These are phyloP conservation scores for Chironomus tentans DNA, from an alignment of 2,888 invertebrate species.

Conservation along the genomic window DNA sequence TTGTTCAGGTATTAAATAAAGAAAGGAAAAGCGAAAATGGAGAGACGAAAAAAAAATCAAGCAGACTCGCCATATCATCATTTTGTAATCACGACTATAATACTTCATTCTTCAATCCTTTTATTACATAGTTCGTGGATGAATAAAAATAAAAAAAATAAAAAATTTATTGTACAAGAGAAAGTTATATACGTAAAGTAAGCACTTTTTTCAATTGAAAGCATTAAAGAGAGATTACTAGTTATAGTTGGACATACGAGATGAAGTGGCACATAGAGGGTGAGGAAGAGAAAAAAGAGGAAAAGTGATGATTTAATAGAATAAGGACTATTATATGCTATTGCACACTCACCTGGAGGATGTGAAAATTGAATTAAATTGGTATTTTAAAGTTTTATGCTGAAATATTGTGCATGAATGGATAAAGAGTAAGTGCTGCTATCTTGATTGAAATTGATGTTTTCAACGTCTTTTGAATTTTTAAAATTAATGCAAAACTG, in stretches of 20 bases:
- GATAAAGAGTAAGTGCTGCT: too few relatives aligned
- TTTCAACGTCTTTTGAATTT: too few relatives aligned
- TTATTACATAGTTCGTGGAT: too few relatives aligned
- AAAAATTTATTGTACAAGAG: too few relatives aligned
- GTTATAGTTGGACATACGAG: neutral
- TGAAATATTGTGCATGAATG: too few relatives aligned
- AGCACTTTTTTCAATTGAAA: neutral
- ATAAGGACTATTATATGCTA: neutral
- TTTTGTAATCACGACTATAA: neutral
- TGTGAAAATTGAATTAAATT: too few relatives aligned
- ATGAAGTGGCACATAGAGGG: neutral
- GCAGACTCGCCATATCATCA: neutral
- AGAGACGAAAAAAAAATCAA: too few relatives aligned
- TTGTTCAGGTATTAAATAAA: neutral
- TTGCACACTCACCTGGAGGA: too few relatives aligned
- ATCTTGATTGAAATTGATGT: too few relatives aligned
- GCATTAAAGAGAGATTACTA: conserved; percentile 6
- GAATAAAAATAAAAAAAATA: too few relatives aligned
- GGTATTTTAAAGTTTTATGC: too few relatives aligned
- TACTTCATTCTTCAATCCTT: neutral
- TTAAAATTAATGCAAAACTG: too few relatives aligned
- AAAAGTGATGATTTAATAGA: conserved; percentile 5
- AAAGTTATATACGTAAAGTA: neutral
- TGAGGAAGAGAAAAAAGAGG: neutral
- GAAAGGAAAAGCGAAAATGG: neutral